phyloP scores from a whole-genome alignment of 2,113 vertebrate genomes.

The Cyprinodon brontotheroides region DNA sequence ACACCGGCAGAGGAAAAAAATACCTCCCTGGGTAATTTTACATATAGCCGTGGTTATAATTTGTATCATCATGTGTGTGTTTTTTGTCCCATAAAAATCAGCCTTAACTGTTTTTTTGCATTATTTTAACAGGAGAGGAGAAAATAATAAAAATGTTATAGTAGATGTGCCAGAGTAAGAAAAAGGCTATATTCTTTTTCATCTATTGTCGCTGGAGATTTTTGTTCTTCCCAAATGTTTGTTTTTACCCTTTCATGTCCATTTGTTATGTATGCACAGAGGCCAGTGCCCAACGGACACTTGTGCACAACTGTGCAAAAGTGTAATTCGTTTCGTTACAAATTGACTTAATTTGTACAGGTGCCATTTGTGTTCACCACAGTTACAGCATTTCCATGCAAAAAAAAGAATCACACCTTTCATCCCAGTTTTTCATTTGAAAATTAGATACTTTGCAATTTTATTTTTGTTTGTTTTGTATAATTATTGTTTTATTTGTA shows the following conservation, averaged over 20 bases:
- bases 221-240: conserved; percentile 1
- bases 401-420: not conserved
- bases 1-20: not conserved
- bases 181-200: not conserved
- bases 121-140: not conserved
- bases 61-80: not conserved
- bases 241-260: conserved; percentile 17
- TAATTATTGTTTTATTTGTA: conserved; percentile 7
- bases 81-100: not conserved
- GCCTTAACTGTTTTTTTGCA: not conserved
- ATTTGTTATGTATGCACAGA: not conserved
- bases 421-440: not conserved
- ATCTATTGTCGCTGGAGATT: not conserved
- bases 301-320: conserved; percentile 21
- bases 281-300: conserved; percentile 13
- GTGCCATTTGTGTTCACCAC: not conserved
- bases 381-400: not conserved
- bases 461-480: not conserved
- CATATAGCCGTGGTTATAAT: not conserved
- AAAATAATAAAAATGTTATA: not conserved
- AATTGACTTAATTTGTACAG: conserved; percentile 29
- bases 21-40: not conserved
- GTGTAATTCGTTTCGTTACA: conserved; percentile 9
- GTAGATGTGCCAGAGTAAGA: not conserved
- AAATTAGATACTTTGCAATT: not conserved